These are phyloP conservation scores for Lumbricus terrestris DNA, from an alignment of 2,888 invertebrate species.

Conservation along the genomic window DNA sequence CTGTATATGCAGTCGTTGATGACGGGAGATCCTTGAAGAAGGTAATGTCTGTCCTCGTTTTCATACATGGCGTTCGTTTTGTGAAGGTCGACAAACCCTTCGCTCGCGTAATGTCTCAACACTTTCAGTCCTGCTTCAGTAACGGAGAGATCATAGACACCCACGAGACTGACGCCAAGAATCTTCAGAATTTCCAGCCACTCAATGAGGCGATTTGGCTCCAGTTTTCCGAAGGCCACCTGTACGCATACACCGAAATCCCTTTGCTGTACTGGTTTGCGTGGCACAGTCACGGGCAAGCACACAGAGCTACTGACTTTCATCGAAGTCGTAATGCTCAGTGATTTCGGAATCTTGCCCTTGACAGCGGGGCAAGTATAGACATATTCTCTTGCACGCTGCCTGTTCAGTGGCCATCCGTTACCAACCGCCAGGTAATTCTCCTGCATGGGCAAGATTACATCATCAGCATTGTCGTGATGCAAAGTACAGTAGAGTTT, in stretches of 20 bases:
- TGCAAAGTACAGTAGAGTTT: background rate
- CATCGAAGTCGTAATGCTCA: background rate
- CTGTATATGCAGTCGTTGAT: constrained; percentile 38
- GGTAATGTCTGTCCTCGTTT: background rate
- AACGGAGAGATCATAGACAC: constrained; percentile 19
- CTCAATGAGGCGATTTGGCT: background rate
- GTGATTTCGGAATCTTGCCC: background rate
- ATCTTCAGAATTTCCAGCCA: constrained; percentile 21
- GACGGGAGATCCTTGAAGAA: constrained; percentile 16
- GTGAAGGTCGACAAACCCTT: background rate
- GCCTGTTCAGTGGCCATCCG: background rate
- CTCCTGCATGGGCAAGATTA: background rate
- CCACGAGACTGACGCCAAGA: constrained; percentile 20
- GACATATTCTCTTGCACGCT: background rate
- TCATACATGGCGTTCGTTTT: background rate
- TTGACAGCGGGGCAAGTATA: background rate
- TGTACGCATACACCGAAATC: constrained; percentile 5
- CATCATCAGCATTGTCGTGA: background rate
- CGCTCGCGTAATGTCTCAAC: background rate
- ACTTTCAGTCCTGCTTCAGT: background rate
- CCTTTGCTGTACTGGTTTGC: background rate
- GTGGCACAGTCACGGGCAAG: background rate
- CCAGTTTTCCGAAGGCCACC: background rate
- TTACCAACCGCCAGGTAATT: background rate
- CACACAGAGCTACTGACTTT: background rate